phyloP scores from a whole-genome alignment of 2,797 vertebrate genomes.

The Petrocephalus sullivani region DNA sequence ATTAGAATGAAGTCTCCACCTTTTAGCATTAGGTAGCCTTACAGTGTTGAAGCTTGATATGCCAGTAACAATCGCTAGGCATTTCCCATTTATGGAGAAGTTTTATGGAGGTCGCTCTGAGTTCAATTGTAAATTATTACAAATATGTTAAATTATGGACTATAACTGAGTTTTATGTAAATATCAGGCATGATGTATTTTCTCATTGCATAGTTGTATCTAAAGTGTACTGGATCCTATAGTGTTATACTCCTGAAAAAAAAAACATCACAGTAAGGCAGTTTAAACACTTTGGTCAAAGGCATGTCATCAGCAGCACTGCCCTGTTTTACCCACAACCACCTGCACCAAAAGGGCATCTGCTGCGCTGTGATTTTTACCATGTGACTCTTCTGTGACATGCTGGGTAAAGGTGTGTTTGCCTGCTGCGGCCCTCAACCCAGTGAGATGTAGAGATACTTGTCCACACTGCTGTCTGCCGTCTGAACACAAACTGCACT shows the following conservation, averaged over 20 bases:
- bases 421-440: background rate
- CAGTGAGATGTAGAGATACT: background rate
- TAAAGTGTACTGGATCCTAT: background rate
- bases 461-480: background rate
- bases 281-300: background rate
- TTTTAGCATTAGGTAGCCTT: background rate
- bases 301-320: background rate
- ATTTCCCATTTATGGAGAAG: background rate
- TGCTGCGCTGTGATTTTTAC: no score
- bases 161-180: background rate
- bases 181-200: background rate
- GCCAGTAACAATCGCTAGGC: background rate
- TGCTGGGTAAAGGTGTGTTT: background rate
- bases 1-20: background rate
- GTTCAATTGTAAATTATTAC: constrained; percentile 23
- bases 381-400: background rate
- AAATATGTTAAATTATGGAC: background rate
- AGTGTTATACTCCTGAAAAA: background rate
- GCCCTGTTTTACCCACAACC: background rate
- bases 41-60: background rate
- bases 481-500: background rate
- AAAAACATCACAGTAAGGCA: background rate
- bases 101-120: constrained; percentile 41
- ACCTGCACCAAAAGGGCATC: background rate
- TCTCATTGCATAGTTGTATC: background rate